Evolutionary conservation across 2,113 vertebrate genomes (phyloP).

Genomic region (Ranitomeya variabilis): DNA sequence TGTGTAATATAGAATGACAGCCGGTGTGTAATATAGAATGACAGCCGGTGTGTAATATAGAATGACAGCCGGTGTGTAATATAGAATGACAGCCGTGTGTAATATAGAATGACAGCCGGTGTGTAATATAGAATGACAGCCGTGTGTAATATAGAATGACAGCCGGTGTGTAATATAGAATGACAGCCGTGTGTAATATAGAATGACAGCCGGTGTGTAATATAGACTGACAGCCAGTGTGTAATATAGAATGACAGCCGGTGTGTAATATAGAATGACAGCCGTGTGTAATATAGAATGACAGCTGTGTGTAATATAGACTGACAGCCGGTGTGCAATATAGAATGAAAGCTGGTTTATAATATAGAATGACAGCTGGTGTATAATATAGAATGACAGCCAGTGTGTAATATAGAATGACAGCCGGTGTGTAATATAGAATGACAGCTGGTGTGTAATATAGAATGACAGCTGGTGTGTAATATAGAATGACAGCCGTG

Average conservation of each 20-base stretch:
- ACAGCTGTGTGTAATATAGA: background rate
- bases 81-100: background rate
- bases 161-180: background rate
- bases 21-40: no score
- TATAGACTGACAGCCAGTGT: background rate
- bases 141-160: background rate
- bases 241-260: background rate
- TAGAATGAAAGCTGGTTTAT: background rate
- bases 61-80: background rate
- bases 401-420: background rate
- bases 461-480: background rate
- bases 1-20: no score
- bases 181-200: background rate
- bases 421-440: background rate
- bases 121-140: background rate
- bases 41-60: no score
- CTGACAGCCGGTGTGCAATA: background rate
- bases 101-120: background rate
- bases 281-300: background rate
- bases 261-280: background rate
- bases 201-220: background rate
- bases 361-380: background rate
- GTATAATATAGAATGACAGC: background rate
- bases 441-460: background rate
- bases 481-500: background rate